Evolutionary conservation across 2,797 vertebrate species (phyloP).

Genomic region (Mormyrus hasselquistii): DNA sequence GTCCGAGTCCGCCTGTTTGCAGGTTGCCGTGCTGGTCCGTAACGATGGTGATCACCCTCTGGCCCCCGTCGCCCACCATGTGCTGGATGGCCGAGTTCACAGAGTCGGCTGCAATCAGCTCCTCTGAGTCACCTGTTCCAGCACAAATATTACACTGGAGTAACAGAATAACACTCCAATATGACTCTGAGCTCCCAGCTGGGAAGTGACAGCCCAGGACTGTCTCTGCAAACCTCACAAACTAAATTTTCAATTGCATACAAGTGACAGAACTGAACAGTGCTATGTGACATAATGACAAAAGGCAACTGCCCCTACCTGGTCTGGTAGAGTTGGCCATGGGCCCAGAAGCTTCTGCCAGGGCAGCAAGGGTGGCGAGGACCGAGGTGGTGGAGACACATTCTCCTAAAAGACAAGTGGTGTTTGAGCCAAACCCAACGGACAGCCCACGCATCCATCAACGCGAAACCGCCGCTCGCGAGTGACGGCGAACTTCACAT

Average conservation of each 20-base stretch:
- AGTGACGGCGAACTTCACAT: not conserved
- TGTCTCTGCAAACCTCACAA: not conserved
- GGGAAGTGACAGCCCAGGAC: not conserved
- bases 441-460: not conserved
- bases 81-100: conserved; percentile 66
- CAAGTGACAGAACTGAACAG: not conserved
- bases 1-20: conserved; percentile 60
- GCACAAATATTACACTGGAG: not conserved
- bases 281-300: not conserved
- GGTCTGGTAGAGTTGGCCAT: conserved; percentile 35
- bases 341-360: conserved; percentile 46
- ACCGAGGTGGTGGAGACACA: conserved; percentile 44
- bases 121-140: conserved; percentile 60
- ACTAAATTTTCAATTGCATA: not conserved
- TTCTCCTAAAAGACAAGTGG: conserved; percentile 33
- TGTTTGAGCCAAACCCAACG: not conserved
- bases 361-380: conserved; percentile 49
- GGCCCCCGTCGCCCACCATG: conserved; percentile 65
- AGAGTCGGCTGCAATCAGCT: conserved; percentile 56
- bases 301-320: conserved; percentile 3
- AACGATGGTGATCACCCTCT: conserved; percentile 80
- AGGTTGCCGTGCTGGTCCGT: conserved; percentile 73
- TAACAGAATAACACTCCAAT: not conserved
- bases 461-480: not conserved
- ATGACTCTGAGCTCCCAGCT: not conserved